phyloP scores from a whole-genome alignment of 2,888 invertebrate species.

The Drosophila histrio region DNA sequence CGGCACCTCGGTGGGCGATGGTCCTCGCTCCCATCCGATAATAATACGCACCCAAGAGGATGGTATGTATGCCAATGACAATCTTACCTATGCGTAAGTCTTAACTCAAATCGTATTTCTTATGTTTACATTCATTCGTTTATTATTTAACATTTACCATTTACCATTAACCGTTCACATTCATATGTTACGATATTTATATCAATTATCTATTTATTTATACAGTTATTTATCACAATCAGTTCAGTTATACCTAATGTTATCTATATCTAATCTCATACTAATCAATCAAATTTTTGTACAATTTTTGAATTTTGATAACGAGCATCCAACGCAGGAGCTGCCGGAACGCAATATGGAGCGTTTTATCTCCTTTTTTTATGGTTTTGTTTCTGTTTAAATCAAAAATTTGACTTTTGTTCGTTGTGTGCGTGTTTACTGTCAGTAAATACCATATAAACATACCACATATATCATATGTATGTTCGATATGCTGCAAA shows the following conservation, averaged over 20 bases:
- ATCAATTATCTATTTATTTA: slow-evolving; percentile 24
- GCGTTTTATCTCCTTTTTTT: slow-evolving; percentile 46
- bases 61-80: slow-evolving; percentile 91
- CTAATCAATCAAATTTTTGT: slow-evolving; percentile 70
- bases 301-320: slow-evolving; percentile 78
- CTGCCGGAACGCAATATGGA: slow-evolving; percentile 65
- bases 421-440: slow-evolving; percentile 19
- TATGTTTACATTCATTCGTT: slow-evolving; percentile 28
- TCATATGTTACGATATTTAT: slow-evolving; percentile 9
- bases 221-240: neutral
- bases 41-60: slow-evolving; percentile 98
- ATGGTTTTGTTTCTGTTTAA: slow-evolving; percentile 16
- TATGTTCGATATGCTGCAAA: slow-evolving; percentile 29
- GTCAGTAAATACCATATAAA: slow-evolving; percentile 27
- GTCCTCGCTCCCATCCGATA: slow-evolving; percentile 96
- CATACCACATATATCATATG: slow-evolving; percentile 4
- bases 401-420: slow-evolving; percentile 21
- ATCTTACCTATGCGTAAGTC: slow-evolving; percentile 73
- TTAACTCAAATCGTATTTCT: slow-evolving; percentile 42
- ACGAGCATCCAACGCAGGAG: slow-evolving; percentile 59
- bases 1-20: slow-evolving; percentile 98
- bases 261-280: slow-evolving; percentile 38
- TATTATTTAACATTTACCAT: slow-evolving; percentile 6
- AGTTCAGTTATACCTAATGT: slow-evolving; percentile 24
- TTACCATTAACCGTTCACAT: slow-evolving; percentile 2